Evolutionary conservation across 2,888 invertebrate species (phyloP).

Genomic region (Orthosia gracilis): DNA sequence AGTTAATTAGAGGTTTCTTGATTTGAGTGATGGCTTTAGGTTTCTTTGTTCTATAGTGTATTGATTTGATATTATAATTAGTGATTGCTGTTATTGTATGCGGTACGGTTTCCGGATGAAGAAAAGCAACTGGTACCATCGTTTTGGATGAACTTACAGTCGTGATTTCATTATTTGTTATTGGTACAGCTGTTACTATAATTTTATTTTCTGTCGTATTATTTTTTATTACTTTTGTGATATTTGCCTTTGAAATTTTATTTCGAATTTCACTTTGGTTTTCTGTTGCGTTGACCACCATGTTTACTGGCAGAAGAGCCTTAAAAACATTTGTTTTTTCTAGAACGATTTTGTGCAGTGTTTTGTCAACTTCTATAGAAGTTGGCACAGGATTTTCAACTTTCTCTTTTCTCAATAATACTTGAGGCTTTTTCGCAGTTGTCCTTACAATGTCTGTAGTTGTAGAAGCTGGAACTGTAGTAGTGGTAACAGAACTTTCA

Average conservation of each 20-base stretch:
- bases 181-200: neutral
- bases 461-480: neutral
- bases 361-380: slow-evolving; percentile 9
- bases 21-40: slow-evolving; percentile 84
- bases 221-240: slow-evolving; percentile 8
- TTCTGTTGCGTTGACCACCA: slow-evolving; percentile 10
- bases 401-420: slow-evolving; percentile 20
- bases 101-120: slow-evolving; percentile 61
- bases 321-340: slow-evolving; percentile 23
- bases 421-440: slow-evolving; percentile 21
- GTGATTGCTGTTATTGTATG: slow-evolving; percentile 86
- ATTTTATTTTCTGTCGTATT: slow-evolving; percentile 21
- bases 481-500: slow-evolving; percentile 19
- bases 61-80: slow-evolving; percentile 84
- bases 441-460: neutral
- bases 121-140: slow-evolving; percentile 43
- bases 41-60: slow-evolving; percentile 86
- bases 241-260: slow-evolving; percentile 19
- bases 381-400: slow-evolving; percentile 1
- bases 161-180: slow-evolving; percentile 34
- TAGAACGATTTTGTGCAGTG: slow-evolving; percentile 34
- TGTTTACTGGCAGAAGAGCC: slow-evolving; percentile 18
- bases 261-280: slow-evolving; percentile 1
- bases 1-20: slow-evolving; percentile 77
- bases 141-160: slow-evolving; percentile 28